Evolutionary conservation across 2,113 vertebrate genomes (phyloP).

Genomic region (Oncorhynchus nerka): DNA sequence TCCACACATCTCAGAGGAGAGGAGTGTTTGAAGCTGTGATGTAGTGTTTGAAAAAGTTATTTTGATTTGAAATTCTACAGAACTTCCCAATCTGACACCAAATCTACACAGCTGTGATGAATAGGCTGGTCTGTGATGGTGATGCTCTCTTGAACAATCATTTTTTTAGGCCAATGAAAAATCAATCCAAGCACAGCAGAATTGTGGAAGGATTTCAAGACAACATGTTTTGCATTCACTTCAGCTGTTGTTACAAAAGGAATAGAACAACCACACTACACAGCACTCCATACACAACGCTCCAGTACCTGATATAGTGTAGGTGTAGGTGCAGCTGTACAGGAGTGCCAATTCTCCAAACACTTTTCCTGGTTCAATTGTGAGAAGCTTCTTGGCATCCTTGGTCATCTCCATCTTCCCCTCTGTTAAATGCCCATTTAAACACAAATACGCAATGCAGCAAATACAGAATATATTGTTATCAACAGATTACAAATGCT

Average conservation of each 20-base stretch:
- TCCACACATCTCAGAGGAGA: constrained; percentile 29
- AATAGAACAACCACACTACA: neutral
- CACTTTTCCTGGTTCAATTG: constrained; percentile 63
- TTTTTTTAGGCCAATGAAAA: constrained; percentile 23
- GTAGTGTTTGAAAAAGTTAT: constrained; percentile 31
- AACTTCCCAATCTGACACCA: constrained; percentile 21
- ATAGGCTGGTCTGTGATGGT: constrained; percentile 15
- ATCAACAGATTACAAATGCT: neutral
- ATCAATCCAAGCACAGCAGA: neutral
- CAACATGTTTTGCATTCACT: neutral
- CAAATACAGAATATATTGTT: neutral
- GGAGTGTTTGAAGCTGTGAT: constrained; percentile 31
- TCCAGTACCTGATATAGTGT: constrained; percentile 71
- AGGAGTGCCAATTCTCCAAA: constrained; percentile 75
- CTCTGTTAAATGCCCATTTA: constrained; percentile 60
- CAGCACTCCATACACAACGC: neutral
- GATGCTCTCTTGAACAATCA: constrained; percentile 16
- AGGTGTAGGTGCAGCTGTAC: constrained; percentile 67
- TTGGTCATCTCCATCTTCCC: constrained; percentile 72
- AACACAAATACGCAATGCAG: neutral
- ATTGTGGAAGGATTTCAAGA: neutral
- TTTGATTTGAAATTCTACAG: constrained; percentile 55
- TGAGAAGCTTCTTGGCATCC: constrained; percentile 64
- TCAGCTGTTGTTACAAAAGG: neutral
- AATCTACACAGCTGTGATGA: constrained; percentile 2